Conservation (phyloP, 64 coral and sea anemone genomes). For the Montipora capricornis region DNA sequence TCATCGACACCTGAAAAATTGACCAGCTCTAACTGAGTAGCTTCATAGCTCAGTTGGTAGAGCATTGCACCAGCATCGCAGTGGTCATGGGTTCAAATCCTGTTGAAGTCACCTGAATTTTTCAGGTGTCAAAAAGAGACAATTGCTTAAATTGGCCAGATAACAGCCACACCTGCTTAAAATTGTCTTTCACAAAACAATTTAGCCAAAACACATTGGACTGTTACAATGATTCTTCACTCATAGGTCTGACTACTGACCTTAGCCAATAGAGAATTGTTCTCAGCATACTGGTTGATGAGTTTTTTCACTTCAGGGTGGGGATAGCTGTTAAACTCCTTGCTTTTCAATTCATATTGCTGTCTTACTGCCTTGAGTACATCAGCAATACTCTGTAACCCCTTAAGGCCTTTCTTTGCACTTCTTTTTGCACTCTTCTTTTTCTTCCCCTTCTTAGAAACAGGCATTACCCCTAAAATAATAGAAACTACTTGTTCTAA, state of each 20-base stretch:
- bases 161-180: no score
- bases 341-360: slow-evolving; percentile 92
- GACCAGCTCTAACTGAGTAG: no score
- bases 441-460: slow-evolving; percentile 79
- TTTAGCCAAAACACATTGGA: no score
- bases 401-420: slow-evolving; percentile 88
- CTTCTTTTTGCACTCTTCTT: slow-evolving; percentile 76
- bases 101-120: no score
- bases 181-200: no score
- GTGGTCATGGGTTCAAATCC: no score
- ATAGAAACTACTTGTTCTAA: background rate
- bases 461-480: slow-evolving; percentile 42
- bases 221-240: no score
- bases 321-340: slow-evolving; percentile 85
- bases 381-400: slow-evolving; percentile 87
- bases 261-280: slow-evolving; percentile 82
- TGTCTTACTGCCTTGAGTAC: slow-evolving; percentile 80
- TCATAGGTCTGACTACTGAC: slow-evolving; percentile 16
- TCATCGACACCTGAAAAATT: no score
- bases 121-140: no score
- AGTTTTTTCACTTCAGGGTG: slow-evolving; percentile 88
- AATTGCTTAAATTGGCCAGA: no score
- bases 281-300: slow-evolving; percentile 84
- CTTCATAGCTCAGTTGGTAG: no score
- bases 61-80: no score